These are phyloP conservation scores for Polyommatus iphigenia DNA, from an alignment of 2,888 invertebrate genomes.

Conservation along the genomic window DNA sequence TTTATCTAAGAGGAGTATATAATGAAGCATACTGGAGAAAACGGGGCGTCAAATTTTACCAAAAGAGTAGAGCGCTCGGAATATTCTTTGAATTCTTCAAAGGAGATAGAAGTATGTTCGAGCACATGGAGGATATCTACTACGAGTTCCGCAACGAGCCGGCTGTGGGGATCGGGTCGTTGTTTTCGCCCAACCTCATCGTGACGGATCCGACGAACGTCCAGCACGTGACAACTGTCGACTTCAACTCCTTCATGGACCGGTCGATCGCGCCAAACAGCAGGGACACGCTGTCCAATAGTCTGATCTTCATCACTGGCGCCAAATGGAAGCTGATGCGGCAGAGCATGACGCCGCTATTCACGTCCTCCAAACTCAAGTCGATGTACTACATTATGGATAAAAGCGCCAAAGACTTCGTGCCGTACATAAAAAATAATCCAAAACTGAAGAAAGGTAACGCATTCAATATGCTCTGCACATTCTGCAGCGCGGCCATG, in stretches of 20 bases:
- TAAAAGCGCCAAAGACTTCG: slow-evolving; percentile 55
- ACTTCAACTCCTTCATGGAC: slow-evolving; percentile 18
- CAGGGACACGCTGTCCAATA: neutral
- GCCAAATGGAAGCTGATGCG: slow-evolving; percentile 46
- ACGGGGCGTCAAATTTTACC: neutral
- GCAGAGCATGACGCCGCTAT: slow-evolving; percentile 60
- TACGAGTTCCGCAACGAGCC: neutral
- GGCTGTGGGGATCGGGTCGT: neutral
- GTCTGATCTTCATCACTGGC: slow-evolving; percentile 3
- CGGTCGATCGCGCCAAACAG: neutral
- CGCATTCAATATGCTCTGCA: slow-evolving; percentile 54
- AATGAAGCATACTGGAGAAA: slow-evolving; percentile 22
- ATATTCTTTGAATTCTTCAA: neutral
- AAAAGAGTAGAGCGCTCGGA: neutral
- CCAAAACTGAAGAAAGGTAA: slow-evolving; percentile 45
- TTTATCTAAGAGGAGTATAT: neutral
- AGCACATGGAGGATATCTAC: slow-evolving; percentile 1
- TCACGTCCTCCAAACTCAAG: slow-evolving; percentile 57
- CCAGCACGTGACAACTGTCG: neutral
- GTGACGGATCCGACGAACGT: slow-evolving; percentile 1
- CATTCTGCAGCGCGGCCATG: slow-evolving; percentile 58
- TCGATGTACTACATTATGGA: slow-evolving; percentile 62
- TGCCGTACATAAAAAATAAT: slow-evolving; percentile 48
- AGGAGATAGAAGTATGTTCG: neutral
- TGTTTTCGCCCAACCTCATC: neutral